These are phyloP conservation scores for Anguilla japonica DNA, from an alignment of 2,113 vertebrate species.

Conservation along the genomic window DNA sequence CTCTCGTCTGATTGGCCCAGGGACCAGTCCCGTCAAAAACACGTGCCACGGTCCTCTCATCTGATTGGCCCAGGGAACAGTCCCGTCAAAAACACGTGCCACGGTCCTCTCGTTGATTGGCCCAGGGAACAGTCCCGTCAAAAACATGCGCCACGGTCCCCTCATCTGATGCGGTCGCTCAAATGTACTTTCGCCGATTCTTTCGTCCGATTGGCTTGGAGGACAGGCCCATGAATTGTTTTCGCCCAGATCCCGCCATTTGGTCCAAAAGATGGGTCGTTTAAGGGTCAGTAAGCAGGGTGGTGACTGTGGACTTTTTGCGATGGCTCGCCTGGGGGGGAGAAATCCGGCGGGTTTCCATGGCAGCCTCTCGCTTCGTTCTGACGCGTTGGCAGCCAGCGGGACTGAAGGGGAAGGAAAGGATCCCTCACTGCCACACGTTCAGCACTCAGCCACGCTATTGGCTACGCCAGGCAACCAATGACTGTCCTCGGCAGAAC, in stretches of 20 bases:
- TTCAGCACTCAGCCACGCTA: background rate
- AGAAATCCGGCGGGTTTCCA: background rate
- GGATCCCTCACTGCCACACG: background rate
- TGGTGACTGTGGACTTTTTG: too few relatives aligned
- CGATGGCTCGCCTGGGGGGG: too few relatives aligned
- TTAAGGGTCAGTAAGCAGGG: too few relatives aligned
- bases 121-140: too few relatives aligned
- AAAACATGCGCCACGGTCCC: background rate
- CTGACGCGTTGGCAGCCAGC: too few relatives aligned
- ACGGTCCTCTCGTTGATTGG: background rate
- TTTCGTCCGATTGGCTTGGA: background rate
- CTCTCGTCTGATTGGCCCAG: background rate
- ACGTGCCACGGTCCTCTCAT: background rate
- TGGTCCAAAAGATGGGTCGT: too few relatives aligned
- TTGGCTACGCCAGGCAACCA: background rate
- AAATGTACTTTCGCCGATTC: background rate
- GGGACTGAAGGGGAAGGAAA: too few relatives aligned
- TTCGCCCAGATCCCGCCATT: too few relatives aligned
- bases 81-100: background rate
- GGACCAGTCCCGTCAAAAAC: background rate
- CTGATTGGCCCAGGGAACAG: background rate
- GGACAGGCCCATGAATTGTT: too few relatives aligned
- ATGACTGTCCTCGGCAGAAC: background rate
- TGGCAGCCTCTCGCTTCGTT: background rate
- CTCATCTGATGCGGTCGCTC: background rate